Conservation (phyloP, 1,140 invertebrate species). For the Akabosia matsudoensis region DNA sequence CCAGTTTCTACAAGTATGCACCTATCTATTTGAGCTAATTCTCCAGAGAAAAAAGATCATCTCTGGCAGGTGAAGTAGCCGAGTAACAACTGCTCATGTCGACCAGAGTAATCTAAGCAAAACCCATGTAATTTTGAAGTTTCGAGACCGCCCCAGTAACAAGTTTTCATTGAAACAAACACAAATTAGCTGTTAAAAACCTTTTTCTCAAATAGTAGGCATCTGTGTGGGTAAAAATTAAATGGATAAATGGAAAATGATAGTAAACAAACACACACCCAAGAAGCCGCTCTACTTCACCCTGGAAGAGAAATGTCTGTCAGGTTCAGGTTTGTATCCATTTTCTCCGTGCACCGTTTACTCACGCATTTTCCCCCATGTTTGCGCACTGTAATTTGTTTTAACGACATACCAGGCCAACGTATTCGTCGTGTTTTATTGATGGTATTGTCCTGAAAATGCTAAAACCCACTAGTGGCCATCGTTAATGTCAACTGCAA, state of each 20-base stretch:
- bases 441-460: not conserved
- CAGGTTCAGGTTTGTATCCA: too few species aligned
- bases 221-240: not conserved
- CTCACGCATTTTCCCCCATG: too few species aligned
- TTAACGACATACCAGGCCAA: too few species aligned
- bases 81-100: not conserved
- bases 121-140: constrained; percentile 2
- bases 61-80: not conserved
- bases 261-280: not conserved
- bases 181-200: not conserved
- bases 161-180: not conserved
- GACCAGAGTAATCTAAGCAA: not conserved
- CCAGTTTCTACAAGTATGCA: too few species aligned
- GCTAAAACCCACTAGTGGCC: not conserved
- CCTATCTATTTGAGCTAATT: too few species aligned
- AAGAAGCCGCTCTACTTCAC: too few species aligned
- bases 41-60: too few species aligned
- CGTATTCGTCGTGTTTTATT: too few species aligned
- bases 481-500: constrained; percentile 9
- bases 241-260: not conserved
- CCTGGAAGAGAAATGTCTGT: too few species aligned
- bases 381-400: too few species aligned
- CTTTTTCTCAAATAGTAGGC: not conserved
- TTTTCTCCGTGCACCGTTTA: too few species aligned
- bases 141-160: constrained; percentile 1